A percentile compares a stretch with the other conserved stretches of the same genome.
Evolutionary conservation across 2,113 vertebrate genomes (phyloP).

Genomic region (Mobula hypostoma): DNA sequence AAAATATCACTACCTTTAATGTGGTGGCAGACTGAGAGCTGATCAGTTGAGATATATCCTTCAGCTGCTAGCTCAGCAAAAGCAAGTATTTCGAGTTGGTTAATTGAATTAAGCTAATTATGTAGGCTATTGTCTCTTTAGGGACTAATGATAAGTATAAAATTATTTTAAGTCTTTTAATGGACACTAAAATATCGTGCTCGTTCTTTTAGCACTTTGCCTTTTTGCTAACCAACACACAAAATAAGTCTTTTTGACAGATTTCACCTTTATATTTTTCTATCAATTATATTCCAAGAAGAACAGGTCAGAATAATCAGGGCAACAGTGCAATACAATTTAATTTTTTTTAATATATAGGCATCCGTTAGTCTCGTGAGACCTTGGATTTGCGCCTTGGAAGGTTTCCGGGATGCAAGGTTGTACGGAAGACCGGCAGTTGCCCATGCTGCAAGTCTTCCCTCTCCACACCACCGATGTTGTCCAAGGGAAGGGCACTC

Average conservation of each 20-base stretch:
- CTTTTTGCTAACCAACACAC: background rate
- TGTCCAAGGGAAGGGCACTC: no score
- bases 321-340: no score
- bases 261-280: background rate
- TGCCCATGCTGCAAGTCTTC: no score
- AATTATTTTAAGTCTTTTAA: background rate
- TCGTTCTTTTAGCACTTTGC: background rate
- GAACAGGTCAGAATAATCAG: background rate
- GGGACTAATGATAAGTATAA: background rate
- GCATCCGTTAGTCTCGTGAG: no score
- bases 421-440: no score
- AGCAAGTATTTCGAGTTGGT: background rate
- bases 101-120: slow-evolving; percentile 24
- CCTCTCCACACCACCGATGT: no score
- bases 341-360: no score
- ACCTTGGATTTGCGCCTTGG: no score
- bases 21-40: background rate
- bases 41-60: background rate
- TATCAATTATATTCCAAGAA: background rate
- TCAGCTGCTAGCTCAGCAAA: background rate
- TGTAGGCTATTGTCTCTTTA: background rate
- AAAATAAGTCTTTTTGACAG: background rate
- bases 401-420: no score
- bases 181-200: background rate
- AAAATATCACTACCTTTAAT: background rate